These are phyloP conservation scores for Drosophila colorata DNA, from an alignment of 2,888 invertebrate species.

Conservation along the genomic window DNA sequence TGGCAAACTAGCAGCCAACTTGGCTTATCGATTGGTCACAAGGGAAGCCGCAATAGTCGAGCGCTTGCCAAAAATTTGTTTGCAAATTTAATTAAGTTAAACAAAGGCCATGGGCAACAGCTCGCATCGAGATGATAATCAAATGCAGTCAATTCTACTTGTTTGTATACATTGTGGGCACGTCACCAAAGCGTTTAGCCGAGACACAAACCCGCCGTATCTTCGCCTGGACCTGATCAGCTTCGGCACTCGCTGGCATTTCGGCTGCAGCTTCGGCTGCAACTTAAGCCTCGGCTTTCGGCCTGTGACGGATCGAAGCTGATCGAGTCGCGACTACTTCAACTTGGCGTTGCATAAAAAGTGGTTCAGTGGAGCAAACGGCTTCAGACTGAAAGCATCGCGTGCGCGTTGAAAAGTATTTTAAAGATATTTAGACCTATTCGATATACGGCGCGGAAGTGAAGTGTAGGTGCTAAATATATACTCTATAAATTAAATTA, in stretches of 20 bases:
- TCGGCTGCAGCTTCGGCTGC: constrained; percentile 31
- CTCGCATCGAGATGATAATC: constrained; percentile 53
- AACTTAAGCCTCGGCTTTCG: constrained; percentile 36
- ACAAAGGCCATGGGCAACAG: constrained; percentile 56
- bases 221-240: constrained; percentile 33
- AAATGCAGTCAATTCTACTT: constrained; percentile 32
- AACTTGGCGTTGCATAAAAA: constrained; percentile 81
- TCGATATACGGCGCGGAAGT: constrained; percentile 61
- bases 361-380: constrained; percentile 82
- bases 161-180: constrained; percentile 30
- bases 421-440: constrained; percentile 16
- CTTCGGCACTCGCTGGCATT: constrained; percentile 38
- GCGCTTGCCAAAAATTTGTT: constrained; percentile 6
- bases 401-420: constrained; percentile 43
- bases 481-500: constrained; percentile 3
- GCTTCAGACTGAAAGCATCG: constrained; percentile 74
- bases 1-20: constrained; percentile 8
- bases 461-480: constrained; percentile 60
- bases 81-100: constrained; percentile 55
- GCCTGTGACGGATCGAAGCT: constrained; percentile 21
- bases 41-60: constrained; percentile 19
- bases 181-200: constrained; percentile 25
- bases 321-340: constrained; percentile 66
- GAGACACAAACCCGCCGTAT: constrained; percentile 48
- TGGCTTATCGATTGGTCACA: constrained; percentile 35